Conservation (phyloP, 1,140 invertebrate genomes). For the Octopus sinensis region DNA sequence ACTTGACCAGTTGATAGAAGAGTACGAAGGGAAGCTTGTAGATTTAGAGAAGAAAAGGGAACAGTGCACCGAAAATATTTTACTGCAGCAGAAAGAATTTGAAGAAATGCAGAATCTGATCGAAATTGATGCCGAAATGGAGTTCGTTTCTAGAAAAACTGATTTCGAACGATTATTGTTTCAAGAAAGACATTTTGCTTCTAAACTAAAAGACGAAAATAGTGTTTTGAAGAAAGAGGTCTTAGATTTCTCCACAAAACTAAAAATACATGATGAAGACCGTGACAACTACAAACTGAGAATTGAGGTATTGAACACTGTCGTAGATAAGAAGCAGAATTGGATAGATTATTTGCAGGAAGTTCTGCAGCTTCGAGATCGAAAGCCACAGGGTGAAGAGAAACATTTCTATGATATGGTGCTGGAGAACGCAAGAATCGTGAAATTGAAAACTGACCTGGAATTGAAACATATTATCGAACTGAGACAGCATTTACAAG, state of each 20-base stretch:
- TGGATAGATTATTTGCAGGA: background rate
- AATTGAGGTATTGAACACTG: background rate
- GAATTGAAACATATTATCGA: background rate
- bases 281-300: background rate
- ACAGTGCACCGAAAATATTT: background rate
- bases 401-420: background rate
- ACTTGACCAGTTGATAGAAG: background rate
- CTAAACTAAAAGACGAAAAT: background rate
- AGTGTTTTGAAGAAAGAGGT: background rate
- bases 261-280: background rate
- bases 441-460: background rate
- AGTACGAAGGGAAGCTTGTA: background rate
- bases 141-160: background rate
- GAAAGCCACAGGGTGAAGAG: background rate
- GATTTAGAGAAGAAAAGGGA: background rate
- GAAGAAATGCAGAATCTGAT: background rate
- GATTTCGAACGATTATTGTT: background rate
- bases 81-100: background rate
- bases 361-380: background rate
- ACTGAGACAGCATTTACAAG: background rate
- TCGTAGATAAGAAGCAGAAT: background rate
- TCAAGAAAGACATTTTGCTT: background rate
- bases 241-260: background rate
- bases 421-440: background rate
- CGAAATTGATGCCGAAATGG: background rate